Evolutionary conservation across 2,797 vertebrate species (phyloP), one percentile per base, ranked within the genome.

Genomic region (Brotula barbata): DNA sequence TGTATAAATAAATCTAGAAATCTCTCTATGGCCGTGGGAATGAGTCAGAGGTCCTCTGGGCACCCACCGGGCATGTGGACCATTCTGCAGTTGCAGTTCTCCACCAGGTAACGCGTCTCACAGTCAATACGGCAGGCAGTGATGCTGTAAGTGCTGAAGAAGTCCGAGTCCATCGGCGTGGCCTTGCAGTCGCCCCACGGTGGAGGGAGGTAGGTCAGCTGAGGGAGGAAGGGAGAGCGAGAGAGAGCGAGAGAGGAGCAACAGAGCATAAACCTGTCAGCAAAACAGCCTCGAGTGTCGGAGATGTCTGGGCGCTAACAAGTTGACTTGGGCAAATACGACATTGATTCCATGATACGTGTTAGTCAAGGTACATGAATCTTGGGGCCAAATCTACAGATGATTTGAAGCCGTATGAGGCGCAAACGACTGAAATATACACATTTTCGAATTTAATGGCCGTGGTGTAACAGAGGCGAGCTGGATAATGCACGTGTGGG

Each of bases 71-170:
- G 97, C 97, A 99, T 99, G 80, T 99, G 97, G 42, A 99, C 96
- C 97, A 99, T 99, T 77, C 97, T 94, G 80, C 97, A 99, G 91
- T 99, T 99, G 90, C 97, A 99, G 90, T 99, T 99, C 88, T 99
- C 96, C 88, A 98, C 95, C 89, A 99, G 89, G 89, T 99, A 99
- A 1, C 96, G 93, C 0, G 97, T 99, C 91, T 99, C 96, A 1
- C 97, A 99, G 90, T 99, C 97, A 9, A 99, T 98, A 56, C 97
- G 92, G 56, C 97, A 99, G 42, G 96, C 97, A 0, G 97, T 97
- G 89, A 99, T 94, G 88, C 95, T 99, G 91, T 98, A 99, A 12
- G 88, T 91, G 90, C 86, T 96, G 50, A 96, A 99, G 89, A 98
- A 99, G 87, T 99, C 97, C 0, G 94, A 96, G 86, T 98, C 95